phyloP scores from a whole-genome alignment of 64 coral and sea anemone genomes.

The Actinia tenebrosa region DNA sequence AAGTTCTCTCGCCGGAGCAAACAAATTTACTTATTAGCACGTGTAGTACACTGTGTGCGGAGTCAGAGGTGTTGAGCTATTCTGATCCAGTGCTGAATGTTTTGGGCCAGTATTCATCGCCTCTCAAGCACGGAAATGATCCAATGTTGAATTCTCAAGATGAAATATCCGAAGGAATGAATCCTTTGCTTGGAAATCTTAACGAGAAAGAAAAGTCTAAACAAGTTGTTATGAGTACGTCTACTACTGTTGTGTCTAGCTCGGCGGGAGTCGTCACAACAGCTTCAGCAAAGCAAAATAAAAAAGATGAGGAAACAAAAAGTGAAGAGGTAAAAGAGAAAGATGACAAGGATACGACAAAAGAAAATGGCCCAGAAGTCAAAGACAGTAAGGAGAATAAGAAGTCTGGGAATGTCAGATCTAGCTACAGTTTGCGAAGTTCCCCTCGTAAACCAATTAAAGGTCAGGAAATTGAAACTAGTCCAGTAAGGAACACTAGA shows the following conservation, averaged over 20 bases:
- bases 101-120: constrained; percentile 28
- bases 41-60: constrained; percentile 26
- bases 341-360: neutral
- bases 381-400: constrained; percentile 16
- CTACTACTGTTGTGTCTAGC: constrained; percentile 18
- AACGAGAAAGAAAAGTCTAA: constrained; percentile 9
- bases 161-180: constrained; percentile 25
- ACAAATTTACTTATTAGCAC: constrained; percentile 63
- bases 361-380: neutral
- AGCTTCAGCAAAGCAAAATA: constrained; percentile 16
- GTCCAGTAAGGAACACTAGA: constrained; percentile 3
- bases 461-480: neutral
- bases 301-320: neutral
- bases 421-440: constrained; percentile 17
- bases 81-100: constrained; percentile 26
- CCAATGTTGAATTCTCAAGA: neutral
- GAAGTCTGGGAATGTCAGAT: neutral
- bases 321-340: neutral
- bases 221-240: constrained; percentile 22
- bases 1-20: constrained; percentile 69
- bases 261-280: neutral
- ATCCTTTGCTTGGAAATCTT: constrained; percentile 34
- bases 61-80: constrained; percentile 37
- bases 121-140: constrained; percentile 19
- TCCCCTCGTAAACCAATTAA: constrained; percentile 6